Evolutionary conservation across 2,888 invertebrate species (phyloP), one percentile per base, ranked within the genome.

Genomic region (Diachrysia chrysitis): DNA sequence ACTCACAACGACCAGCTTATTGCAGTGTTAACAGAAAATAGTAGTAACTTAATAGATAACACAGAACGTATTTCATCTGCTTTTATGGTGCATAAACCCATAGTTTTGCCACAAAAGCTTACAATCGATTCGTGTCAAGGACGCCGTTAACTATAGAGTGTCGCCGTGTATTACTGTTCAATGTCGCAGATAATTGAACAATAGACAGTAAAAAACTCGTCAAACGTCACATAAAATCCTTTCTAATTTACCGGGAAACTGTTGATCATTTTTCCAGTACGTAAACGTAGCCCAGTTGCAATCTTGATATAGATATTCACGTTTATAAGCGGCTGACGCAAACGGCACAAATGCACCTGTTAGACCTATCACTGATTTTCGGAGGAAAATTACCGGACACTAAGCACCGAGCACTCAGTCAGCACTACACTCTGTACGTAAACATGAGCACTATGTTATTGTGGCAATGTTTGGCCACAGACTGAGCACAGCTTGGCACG

Each of bases 401-500:
- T 32, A 32, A 10, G 32, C 32, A 32, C 7, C 10, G 32, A 32
- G 10, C 32, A 32, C 72, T 71, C 66, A 61, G 25, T 53, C 57
- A 23, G 61, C 32, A 61, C 70, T 71, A 60, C 79, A 75, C 63
- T 72, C 79, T 73, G 76, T 77, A 79, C 78, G 81, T 63, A 70
- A 66, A 67, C 48, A 51, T 71, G 79, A 79, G 61, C 76, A 71
- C 78, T 70, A 73, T 76, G 70, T 73, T 59, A 87, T 92, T 91
- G 88, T 89, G 83, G 73, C 87, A 87, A 84, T 89, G 92, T 89
- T 91, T 88, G 85, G 87, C 78, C 71, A 87, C 76, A 81, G 85
- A 93, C 92, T 92, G 92, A 91, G 85, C 87, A 73, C 55, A 85
- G 84, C 87, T 88, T 92, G 93, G 92, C 92, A 89, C 89, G 79